Evolutionary conservation across 2,113 vertebrate genomes (phyloP).

Genomic region (Dolichallabes microphthalmus): DNA sequence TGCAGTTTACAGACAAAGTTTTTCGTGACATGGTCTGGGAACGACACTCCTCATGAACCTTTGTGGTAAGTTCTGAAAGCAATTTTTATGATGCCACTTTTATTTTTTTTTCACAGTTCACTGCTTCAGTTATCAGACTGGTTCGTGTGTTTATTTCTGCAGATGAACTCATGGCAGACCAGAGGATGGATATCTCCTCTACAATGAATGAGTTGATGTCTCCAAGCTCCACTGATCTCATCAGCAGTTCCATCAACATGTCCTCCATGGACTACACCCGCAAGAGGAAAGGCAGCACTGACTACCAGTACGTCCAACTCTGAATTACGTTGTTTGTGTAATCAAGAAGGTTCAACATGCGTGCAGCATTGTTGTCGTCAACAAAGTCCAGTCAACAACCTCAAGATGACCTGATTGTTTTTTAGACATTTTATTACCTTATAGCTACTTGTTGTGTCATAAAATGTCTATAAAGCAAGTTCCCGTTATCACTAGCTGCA

Average conservation of each 20-base stretch:
- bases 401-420: not conserved
- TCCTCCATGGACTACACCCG: conserved; percentile 91
- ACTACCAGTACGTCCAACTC: conserved; percentile 87
- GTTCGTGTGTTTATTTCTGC: not conserved
- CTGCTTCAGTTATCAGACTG: not conserved
- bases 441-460: not conserved
- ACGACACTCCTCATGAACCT: conserved; percentile 44
- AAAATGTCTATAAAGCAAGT: not conserved
- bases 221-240: conserved; percentile 88
- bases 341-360: not conserved
- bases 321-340: not conserved
- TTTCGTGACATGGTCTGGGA: conserved; percentile 39
- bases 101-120: not conserved
- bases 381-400: not conserved
- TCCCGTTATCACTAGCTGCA: not conserved
- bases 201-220: conserved; percentile 99
- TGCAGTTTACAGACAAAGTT: conserved; percentile 22
- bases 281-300: conserved; percentile 95
- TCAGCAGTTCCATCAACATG: conserved; percentile 88
- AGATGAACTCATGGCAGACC: conserved; percentile 98
- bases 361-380: not conserved
- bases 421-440: not conserved
- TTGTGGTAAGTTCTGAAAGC: conserved; percentile 49
- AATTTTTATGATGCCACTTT: not conserved
- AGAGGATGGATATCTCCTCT: conserved; percentile 99